A percentile compares a stretch with the other conserved stretches of the same genome.
These are phyloP conservation scores for Galerucella calmariensis DNA, from an alignment of 2,888 invertebrate species.

Conservation along the genomic window DNA sequence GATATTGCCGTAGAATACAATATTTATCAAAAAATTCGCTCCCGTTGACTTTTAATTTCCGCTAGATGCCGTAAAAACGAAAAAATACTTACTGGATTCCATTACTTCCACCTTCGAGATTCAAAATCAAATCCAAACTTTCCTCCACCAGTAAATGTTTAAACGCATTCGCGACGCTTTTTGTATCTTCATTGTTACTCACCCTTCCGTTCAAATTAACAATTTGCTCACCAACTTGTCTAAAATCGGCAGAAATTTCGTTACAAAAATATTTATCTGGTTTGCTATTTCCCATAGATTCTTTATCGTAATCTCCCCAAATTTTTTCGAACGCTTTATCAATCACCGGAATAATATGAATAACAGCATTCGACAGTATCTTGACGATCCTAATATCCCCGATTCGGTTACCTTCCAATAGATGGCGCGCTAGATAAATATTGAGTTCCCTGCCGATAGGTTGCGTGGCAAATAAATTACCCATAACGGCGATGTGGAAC, in stretches of 20 bases:
- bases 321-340: conserved; percentile 70
- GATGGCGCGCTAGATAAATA: conserved; percentile 83
- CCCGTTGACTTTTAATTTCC: no score
- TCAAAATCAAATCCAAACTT: conserved; percentile 77
- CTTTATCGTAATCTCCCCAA: conserved; percentile 63
- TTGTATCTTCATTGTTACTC: conserved; percentile 63
- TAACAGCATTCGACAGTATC: conserved; percentile 77
- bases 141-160: conserved; percentile 73
- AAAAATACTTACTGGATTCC: conserved; percentile 67
- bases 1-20: no score
- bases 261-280: conserved; percentile 59
- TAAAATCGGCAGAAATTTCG: conserved; percentile 63
- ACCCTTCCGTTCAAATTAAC: conserved; percentile 64
- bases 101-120: conserved; percentile 79
- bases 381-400: conserved; percentile 67
- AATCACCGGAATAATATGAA: conserved; percentile 82
- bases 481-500: conserved; percentile 85
- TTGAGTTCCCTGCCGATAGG: conserved; percentile 87
- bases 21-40: no score
- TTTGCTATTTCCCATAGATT: conserved; percentile 52
- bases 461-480: conserved; percentile 84
- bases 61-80: no score
- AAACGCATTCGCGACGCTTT: conserved; percentile 71
- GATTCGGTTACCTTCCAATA: conserved; percentile 75
- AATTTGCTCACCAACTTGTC: conserved; percentile 76